Percentiles rank a stretch among this genome's conserved stretches.
Evolutionary conservation across 2,113 vertebrate genomes (phyloP).

Genomic region (Cnemophilus loriae): DNA sequence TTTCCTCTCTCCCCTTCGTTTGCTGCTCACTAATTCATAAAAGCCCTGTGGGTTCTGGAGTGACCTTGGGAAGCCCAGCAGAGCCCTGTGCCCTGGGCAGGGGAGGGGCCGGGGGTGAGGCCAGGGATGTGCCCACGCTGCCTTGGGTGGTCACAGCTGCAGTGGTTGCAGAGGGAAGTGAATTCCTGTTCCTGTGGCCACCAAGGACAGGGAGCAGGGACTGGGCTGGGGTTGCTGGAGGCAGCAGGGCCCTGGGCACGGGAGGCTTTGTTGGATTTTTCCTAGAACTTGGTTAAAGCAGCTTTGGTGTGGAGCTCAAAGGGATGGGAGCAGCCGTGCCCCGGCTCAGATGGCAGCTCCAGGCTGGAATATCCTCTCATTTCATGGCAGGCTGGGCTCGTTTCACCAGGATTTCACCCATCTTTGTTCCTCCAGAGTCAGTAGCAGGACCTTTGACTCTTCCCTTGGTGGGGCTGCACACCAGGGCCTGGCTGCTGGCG

Average conservation of each 20-base stretch:
- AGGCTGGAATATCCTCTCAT: not conserved
- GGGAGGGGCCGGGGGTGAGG: not conserved
- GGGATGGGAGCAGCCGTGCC: not conserved
- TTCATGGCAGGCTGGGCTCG: not conserved
- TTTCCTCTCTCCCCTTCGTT: not conserved
- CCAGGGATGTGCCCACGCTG: accelerated
- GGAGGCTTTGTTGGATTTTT: not conserved
- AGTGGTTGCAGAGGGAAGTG: not conserved
- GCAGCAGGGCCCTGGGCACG: not conserved
- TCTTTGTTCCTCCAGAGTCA: not conserved
- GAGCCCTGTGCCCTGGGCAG: not conserved
- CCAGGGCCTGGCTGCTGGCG: constrained; percentile 62
- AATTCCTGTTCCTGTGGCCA: not conserved
- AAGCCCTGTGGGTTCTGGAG: not conserved
- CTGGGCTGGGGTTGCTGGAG: not conserved
- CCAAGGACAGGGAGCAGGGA: not conserved
- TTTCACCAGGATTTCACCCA: not conserved
- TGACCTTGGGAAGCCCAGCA: not conserved
- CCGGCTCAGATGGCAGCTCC: not conserved
- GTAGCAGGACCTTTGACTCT: constrained; percentile 29
- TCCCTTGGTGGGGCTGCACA: not conserved
- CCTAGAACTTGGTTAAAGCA: not conserved
- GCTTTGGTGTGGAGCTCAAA: not conserved
- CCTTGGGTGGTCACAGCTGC: accelerated
- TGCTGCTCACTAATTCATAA: not conserved